Base-by-base conservation (phyloP, 2,113 vertebrate species). In the Ophiodon elongatus region DNA sequence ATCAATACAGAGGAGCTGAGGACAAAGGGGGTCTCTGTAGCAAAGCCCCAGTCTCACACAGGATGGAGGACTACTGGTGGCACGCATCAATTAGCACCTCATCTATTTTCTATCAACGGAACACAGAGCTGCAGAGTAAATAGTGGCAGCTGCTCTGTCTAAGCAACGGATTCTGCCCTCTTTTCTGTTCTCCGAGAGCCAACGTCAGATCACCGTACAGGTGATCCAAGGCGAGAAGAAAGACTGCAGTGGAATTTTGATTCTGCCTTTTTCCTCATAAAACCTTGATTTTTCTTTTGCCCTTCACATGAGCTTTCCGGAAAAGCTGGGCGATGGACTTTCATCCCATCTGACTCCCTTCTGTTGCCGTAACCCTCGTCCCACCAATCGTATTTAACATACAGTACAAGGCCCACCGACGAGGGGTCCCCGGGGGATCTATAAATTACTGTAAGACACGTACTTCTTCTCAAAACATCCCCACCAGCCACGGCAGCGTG, bases 31-130 rank as follows among this genome's bases (percentile, higher is more conserved):
- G 73, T 19, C 54, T 85, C 25, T 52, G 75, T 39, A 35, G 80
- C 39, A 60, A 73, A 85, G 76, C 67, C 47, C 6, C 35, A 73
- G 73, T 84, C 72, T 70, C 29, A 82, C 81, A 75, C 37, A 56
- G 82, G 84, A 85, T 73, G 75, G 80, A 89, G 81, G 79, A 66
- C 76, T n/a, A 76, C 50, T 79, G 72, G 83, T 88, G 88, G 87
- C 73, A 70, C 50, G 21, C 87, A 75, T 76, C 89, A 87, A 92
- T 89, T 91, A 90, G 80, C 59, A 52, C 45, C 80, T 82, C 76
- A 85, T 92, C 89, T 88, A 87, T 84, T 90, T 88, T 79, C 89
- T 69, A 89, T 92, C 91, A 92, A 29, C 82, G 78, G 77, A 85
- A 74, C 86, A 71, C 76, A 4, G 68, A 88, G 79, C 23, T 63